These are phyloP conservation scores for Dysdera silvatica DNA, from an alignment of 1,140 invertebrate species.

Conservation along the genomic window DNA sequence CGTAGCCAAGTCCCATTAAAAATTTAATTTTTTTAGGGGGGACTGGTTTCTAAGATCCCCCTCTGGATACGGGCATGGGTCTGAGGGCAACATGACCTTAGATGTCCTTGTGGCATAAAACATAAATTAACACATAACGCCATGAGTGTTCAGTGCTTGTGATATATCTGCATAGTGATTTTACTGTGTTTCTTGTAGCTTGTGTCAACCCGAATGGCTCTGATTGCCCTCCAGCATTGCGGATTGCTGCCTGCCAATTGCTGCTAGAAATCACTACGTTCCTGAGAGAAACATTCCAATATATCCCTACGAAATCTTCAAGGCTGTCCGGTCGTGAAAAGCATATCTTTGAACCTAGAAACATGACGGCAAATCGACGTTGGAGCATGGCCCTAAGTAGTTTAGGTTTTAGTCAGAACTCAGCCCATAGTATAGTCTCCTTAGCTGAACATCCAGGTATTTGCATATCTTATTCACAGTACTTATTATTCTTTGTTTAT, in stretches of 20 bases:
- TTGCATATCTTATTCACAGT: not conserved
- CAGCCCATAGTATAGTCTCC: slow-evolving; percentile 80
- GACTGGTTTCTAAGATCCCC: too few species aligned
- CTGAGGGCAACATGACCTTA: too few species aligned
- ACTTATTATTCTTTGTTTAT: not conserved
- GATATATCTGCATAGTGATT: too few species aligned
- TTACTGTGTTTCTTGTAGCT: slow-evolving; percentile 55
- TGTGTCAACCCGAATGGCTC: slow-evolving; percentile 73
- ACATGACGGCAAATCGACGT: slow-evolving; percentile 59
- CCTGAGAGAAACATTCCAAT: slow-evolving; percentile 85
- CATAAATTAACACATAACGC: too few species aligned
- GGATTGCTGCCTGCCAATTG: slow-evolving; percentile 84
- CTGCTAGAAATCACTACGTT: slow-evolving; percentile 95
- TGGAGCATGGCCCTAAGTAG: slow-evolving; percentile 87
- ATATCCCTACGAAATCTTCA: slow-evolving; percentile 45
- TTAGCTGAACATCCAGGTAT: slow-evolving; percentile 56
- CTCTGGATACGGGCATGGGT: too few species aligned
- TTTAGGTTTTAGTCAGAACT: slow-evolving; percentile 84
- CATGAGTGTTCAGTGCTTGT: too few species aligned
- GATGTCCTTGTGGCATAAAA: too few species aligned
- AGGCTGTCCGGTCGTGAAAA: slow-evolving; percentile 31
- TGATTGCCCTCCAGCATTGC: slow-evolving; percentile 81
- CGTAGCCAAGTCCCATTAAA: too few species aligned
- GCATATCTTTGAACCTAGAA: slow-evolving; percentile 33
- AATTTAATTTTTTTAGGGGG: too few species aligned